Evolutionary conservation across 2,113 vertebrate genomes (phyloP).

Genomic region (Gymnogyps californianus): DNA sequence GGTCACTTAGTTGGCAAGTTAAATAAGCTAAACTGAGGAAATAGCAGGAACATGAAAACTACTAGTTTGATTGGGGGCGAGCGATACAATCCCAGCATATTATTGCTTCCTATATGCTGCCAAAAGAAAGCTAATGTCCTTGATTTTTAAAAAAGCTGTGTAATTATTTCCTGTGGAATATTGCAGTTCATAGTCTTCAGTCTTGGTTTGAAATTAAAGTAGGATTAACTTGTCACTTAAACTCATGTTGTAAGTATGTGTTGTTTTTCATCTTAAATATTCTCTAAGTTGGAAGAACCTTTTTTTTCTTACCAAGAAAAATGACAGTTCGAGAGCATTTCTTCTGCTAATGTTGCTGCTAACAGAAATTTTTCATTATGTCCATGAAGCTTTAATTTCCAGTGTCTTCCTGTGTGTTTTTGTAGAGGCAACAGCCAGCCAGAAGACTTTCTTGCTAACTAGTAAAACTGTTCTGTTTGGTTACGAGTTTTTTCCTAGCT

Average conservation of each 20-base stretch:
- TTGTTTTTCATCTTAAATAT: not conserved
- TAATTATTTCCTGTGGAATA: constrained; percentile 22
- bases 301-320: not conserved
- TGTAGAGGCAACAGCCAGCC: not conserved
- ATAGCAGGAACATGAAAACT: not conserved
- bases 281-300: not conserved
- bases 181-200: not conserved
- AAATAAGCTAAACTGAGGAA: constrained; percentile 12
- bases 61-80: not conserved
- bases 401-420: not conserved
- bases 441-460: not conserved
- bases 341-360: not conserved
- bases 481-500: not conserved
- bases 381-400: not conserved
- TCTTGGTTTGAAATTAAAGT: not conserved
- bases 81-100: not conserved
- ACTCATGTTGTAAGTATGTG: not conserved
- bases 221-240: not conserved
- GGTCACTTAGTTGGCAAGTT: constrained; percentile 24
- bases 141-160: not conserved
- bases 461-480: not conserved
- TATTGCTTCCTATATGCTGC: not conserved
- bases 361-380: not conserved
- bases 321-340: not conserved
- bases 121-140: not conserved